Evolutionary conservation across 2,113 vertebrate genomes (phyloP).

Genomic region (Tursiops truncatus): DNA sequence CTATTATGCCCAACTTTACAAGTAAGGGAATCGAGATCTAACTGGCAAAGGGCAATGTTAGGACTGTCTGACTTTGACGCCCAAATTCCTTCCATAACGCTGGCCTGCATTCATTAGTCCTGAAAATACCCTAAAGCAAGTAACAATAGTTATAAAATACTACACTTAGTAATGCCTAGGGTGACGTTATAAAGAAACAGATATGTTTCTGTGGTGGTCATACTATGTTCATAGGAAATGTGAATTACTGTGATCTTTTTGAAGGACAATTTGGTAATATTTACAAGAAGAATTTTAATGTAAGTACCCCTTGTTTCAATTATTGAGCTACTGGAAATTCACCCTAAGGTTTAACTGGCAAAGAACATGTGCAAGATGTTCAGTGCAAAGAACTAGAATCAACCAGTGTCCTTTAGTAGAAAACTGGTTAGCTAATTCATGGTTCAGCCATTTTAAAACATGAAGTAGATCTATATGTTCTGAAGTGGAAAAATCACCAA

Average conservation of each 20-base stretch:
- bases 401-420: not conserved
- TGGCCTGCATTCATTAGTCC: slow-evolving; percentile 1
- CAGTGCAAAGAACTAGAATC: not conserved
- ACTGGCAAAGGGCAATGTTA: not conserved
- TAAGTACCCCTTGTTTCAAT: slow-evolving; percentile 19
- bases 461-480: not conserved
- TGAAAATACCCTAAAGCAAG: slow-evolving; percentile 40
- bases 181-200: slow-evolving; percentile 31
- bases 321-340: not conserved
- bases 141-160: slow-evolving; percentile 27
- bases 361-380: not conserved
- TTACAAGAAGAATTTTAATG: slow-evolving; percentile 36
- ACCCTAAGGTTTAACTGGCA: not conserved
- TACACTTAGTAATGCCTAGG: slow-evolving; percentile 57
- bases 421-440: not conserved
- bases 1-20: slow-evolving; percentile 6
- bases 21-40: not conserved
- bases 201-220: not conserved
- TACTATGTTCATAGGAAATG: not conserved
- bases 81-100: slow-evolving; percentile 18
- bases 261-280: slow-evolving; percentile 45
- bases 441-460: not conserved
- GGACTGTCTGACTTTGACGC: not conserved
- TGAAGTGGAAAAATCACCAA: not conserved
- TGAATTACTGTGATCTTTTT: slow-evolving; percentile 25